Conservation (phyloP, 1,140 invertebrate species). For the Sinonovacula constricta region DNA sequence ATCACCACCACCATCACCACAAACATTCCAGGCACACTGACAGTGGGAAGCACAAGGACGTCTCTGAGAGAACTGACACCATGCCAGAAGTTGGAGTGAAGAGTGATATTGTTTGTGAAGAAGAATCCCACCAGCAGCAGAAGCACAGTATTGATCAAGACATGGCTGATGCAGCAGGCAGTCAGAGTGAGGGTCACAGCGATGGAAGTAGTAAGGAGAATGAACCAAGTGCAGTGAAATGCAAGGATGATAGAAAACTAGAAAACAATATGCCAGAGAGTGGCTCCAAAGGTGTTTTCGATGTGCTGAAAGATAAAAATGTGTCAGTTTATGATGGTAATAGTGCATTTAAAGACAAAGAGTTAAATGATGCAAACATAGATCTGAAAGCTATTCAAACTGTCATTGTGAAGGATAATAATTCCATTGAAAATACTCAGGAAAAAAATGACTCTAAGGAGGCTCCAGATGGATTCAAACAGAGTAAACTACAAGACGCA, state of each 20-base stretch:
- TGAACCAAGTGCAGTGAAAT: too few relatives aligned
- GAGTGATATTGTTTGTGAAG: background rate
- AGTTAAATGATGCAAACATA: background rate
- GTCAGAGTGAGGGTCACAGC: background rate
- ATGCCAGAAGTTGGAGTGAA: background rate
- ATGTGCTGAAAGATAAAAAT: too few relatives aligned
- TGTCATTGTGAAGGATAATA: background rate
- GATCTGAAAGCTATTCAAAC: background rate
- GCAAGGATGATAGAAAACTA: too few relatives aligned
- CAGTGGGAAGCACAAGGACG: slow-evolving; percentile 32
- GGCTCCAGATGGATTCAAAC: background rate
- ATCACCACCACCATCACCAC: too few relatives aligned
- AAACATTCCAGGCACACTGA: slow-evolving; percentile 44
- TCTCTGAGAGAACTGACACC: background rate
- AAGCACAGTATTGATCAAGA: background rate
- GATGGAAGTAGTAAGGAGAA: background rate
- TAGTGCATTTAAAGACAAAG: too few relatives aligned
- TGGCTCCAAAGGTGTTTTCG: too few relatives aligned
- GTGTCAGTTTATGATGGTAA: too few relatives aligned
- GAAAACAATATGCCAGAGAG: too few relatives aligned
- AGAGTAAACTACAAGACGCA: background rate
- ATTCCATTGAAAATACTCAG: background rate
- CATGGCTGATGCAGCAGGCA: background rate
- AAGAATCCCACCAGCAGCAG: background rate
- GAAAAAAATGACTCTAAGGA: background rate